Base-by-base conservation (phyloP, 2,888 invertebrate genomes). In the Andrena flavipes region DNA sequence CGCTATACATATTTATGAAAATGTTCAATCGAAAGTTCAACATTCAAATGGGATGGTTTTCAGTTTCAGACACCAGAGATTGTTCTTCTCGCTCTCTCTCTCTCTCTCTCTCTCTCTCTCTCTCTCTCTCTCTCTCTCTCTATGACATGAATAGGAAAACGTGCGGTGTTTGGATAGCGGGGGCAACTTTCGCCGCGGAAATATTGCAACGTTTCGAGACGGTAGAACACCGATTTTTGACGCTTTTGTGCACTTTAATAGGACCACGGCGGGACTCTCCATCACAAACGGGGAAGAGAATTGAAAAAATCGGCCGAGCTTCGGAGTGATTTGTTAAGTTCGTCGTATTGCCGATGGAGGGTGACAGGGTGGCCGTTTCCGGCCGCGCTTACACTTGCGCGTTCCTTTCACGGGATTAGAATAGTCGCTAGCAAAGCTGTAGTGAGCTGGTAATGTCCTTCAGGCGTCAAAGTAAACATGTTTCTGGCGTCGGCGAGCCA, bases 1-100 rank as follows among this genome's bases (percentile, higher is more conserved):
- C 3, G 65, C 30, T 49, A 73, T 81, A 70, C 65, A 81, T 69
- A 82, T 75, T 81, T 76, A 76, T 81, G 68, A 81, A 80, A 71
- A 76, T 76, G 76, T 68, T 76, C 51, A 64, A 71, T 51, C 26
- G 68, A 76, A 80, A 80, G 82, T 82, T 76, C 69, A 63, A 49
- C 64, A 68, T 68, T 76, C 76, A 76, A 81, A 76, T 63, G 59
- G 56, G 60, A 29, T 56, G 29, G 68, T 63, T 73, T 71, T 63
- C 76, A 81, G 56, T 81, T 54, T 64, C 62, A 49, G 33, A 51
- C 70, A 48, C 42, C 13, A 26, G 51, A 68, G 67, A 71, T 29
- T 71, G 67, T 77, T 48, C 35, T 63, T 23, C 56, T 10, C 7
- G 8, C 20, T 20, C 65, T 67, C 20, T 71, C 26, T 26, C 0